A percentile compares a stretch with the other conserved stretches of the same genome.
Conservation (phyloP, 2,797 vertebrate genomes). For the Pipistrellus kuhlii region DNA sequence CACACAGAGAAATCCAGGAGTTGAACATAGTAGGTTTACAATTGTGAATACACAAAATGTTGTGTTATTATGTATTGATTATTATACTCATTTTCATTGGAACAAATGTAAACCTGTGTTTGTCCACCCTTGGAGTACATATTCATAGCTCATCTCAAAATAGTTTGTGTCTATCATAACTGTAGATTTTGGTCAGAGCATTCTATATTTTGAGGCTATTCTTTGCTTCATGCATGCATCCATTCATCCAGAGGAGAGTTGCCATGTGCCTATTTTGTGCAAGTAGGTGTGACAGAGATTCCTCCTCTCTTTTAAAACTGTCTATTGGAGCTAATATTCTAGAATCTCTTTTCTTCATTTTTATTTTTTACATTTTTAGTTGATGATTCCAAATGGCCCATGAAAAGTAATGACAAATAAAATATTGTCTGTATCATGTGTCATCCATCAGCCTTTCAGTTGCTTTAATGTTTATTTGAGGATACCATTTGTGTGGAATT, state of each 20-base stretch:
- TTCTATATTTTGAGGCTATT: not conserved
- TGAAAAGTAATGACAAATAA: constrained; percentile 21
- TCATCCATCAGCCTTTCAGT: constrained; percentile 38
- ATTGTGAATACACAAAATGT: too few species aligned
- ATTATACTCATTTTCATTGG: too few species aligned
- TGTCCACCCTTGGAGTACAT: not conserved
- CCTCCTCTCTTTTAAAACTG: not conserved
- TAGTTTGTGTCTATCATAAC: not conserved
- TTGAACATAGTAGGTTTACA: too few species aligned
- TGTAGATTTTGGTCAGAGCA: not conserved
- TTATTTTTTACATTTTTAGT: constrained; percentile 13
- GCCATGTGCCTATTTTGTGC: not conserved
- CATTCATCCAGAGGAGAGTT: not conserved
- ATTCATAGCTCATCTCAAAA: not conserved
- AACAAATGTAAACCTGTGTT: too few species aligned
- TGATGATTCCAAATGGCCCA: not conserved
- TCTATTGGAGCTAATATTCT: not conserved
- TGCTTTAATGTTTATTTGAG: constrained; percentile 29
- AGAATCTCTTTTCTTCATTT: not conserved
- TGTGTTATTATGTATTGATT: too few species aligned
- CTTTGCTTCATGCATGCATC: not conserved
- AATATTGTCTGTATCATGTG: not conserved
- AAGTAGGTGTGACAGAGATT: not conserved
- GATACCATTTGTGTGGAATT: not conserved
- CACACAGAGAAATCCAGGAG: not conserved